These are phyloP conservation scores for Yponomeuta evonymella DNA, from an alignment of 2,888 invertebrate genomes.

Conservation along the genomic window DNA sequence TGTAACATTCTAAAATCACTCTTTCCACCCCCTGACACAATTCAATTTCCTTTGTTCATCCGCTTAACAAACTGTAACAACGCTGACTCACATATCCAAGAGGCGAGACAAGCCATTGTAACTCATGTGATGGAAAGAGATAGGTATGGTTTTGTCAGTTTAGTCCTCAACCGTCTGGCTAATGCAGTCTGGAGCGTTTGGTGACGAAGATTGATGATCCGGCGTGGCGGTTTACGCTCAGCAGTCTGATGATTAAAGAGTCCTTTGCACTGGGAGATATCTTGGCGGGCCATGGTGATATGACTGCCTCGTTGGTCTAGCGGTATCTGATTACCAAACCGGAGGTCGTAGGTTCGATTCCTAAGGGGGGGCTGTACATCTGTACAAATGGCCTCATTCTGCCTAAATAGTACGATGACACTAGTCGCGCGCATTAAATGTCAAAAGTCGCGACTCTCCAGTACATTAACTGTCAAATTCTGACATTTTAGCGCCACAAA, in stretches of 20 bases:
- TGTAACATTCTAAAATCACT: neutral
- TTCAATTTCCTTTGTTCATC: neutral
- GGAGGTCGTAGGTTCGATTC: too few species aligned
- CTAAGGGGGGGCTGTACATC: too few species aligned
- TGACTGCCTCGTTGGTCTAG: too few species aligned
- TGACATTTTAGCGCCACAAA: too few species aligned
- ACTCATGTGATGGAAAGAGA: constrained; percentile 39
- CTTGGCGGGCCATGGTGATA: neutral
- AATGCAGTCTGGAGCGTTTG: constrained; percentile 56
- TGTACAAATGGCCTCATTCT: too few species aligned
- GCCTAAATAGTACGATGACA: too few species aligned
- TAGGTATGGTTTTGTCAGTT: constrained; percentile 32
- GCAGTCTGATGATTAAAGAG: constrained; percentile 49
- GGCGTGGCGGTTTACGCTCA: constrained; percentile 35
- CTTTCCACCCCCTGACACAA: neutral
- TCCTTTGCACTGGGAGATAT: neutral
- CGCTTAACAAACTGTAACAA: constrained; percentile 1
- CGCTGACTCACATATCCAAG: constrained; percentile 47
- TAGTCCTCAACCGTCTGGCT: constrained; percentile 46
- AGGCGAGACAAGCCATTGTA: neutral
- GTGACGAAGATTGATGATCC: constrained; percentile 69
- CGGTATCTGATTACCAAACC: too few species aligned
- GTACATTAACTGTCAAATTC: too few species aligned
- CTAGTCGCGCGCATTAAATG: too few species aligned
- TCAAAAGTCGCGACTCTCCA: too few species aligned